Base-by-base conservation (phyloP, 2,113 vertebrate genomes). In the Oryzias melastigma region DNA sequence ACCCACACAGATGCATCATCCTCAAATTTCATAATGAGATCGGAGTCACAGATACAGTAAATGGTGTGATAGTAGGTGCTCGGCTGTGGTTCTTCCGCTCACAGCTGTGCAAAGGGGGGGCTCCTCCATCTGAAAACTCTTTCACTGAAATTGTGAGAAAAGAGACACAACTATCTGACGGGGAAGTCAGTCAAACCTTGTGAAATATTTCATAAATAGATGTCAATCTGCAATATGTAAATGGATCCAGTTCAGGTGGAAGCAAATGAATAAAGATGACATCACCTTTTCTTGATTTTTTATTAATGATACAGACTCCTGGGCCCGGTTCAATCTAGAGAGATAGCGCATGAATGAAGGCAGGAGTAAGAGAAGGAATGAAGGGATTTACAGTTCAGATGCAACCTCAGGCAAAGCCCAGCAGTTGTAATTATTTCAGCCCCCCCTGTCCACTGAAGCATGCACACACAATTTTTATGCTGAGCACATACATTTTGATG, bases 401-500 rank as follows among this genome's bases (percentile, higher is more conserved):
- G 20, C 25, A 53, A 20, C 41, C 24, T 52, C 43, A 41, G 29
- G 52, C 56, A 24, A 55, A 60, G 52, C 79, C 56, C 63, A 52
- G 42, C 25, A 8, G 57, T 56, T 40, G 24, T 62, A 20, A 64
- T 74, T 5, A 53, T 62, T 60, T 43, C 19, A 49, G 52, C 41
- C 71, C 71, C 57, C 43, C 48, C 68, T 27, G 45, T 41, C 18
- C 46, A 49, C 67, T 61, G 60, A 62, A 40, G 45, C 74, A 72
- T 72, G 58, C 76, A 58, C 58, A 63, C 66, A 54, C 51, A 35
- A 16, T 64, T 56, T 85, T 88, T 75, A 73, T 86, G 81, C 83
- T 81, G 81, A 84, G 64, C 67, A 44, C 58, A 72, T 71, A 54
- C 64, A 35, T 73, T 79, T 75, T 62, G n/a, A 73, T 61, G 58